Conservation (phyloP, 2,113 vertebrate species). For the Pachyramphus minor region DNA sequence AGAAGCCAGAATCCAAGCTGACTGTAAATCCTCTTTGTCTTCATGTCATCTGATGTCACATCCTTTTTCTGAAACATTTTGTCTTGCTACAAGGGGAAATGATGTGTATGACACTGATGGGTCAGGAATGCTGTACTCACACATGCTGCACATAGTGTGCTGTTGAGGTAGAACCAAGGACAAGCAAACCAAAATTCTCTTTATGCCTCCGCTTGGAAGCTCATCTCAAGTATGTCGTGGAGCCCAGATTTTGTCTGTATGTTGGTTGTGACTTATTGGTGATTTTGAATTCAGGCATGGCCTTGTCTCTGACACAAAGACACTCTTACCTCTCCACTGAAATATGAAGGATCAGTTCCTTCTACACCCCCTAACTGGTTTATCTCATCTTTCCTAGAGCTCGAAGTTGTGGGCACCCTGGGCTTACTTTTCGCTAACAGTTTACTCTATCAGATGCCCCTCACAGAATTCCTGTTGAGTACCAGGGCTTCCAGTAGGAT, state of each 20-base stretch:
- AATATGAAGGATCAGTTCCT: background rate
- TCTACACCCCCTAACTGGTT: background rate
- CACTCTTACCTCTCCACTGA: background rate
- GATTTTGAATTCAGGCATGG: background rate
- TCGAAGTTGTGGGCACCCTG: background rate
- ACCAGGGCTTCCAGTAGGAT: background rate
- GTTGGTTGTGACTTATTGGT: background rate
- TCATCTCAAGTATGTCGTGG: background rate
- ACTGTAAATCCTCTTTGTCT: background rate
- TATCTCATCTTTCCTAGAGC: background rate
- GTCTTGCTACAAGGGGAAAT: background rate
- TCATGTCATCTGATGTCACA: background rate
- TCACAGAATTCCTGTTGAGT: background rate
- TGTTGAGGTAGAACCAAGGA: background rate
- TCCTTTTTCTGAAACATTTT: background rate
- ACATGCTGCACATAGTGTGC: fast-evolving
- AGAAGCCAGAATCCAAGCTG: background rate
- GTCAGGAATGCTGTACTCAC: background rate
- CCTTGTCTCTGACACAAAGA: background rate
- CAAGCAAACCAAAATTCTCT: background rate
- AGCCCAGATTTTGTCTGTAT: background rate
- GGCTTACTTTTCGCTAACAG: fast-evolving
- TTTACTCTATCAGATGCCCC: background rate
- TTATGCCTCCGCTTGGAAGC: background rate
- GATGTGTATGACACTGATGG: fast-evolving